phyloP scores from a whole-genome alignment of 2,113 vertebrate genomes.

The Erinaceus europaeus region DNA sequence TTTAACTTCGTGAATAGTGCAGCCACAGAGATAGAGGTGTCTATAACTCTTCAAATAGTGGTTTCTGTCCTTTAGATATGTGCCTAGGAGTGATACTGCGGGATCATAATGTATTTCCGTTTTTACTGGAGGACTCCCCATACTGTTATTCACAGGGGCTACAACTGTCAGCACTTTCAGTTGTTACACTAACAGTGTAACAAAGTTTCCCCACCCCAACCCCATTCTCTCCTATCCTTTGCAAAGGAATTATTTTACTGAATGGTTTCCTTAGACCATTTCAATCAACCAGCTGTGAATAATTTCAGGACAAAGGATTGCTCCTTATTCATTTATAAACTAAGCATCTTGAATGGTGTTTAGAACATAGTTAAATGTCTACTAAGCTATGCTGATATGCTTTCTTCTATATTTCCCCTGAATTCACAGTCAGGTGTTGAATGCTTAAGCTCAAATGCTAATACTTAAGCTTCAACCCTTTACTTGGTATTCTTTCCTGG shows the following conservation, averaged over 20 bases:
- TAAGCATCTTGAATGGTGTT: background rate
- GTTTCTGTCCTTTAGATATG: too few species aligned
- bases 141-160: too few species aligned
- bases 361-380: background rate
- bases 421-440: background rate
- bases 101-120: too few species aligned
- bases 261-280: background rate
- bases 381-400: background rate
- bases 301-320: background rate
- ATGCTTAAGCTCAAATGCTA: conserved; percentile 34
- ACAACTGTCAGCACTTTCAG: too few species aligned
- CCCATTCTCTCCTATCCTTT: too few species aligned
- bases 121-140: too few species aligned
- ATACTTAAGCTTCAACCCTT: conserved; percentile 6
- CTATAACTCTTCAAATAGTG: too few species aligned
- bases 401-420: background rate
- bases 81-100: too few species aligned
- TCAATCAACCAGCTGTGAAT: background rate
- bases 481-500: conserved; percentile 55
- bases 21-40: too few species aligned
- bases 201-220: too few species aligned
- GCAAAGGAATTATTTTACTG: background rate
- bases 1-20: too few species aligned
- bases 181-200: too few species aligned
- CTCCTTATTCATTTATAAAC: background rate